Conservation (phyloP, 1,140 invertebrate genomes). For the Cherax quadricarinatus region DNA sequence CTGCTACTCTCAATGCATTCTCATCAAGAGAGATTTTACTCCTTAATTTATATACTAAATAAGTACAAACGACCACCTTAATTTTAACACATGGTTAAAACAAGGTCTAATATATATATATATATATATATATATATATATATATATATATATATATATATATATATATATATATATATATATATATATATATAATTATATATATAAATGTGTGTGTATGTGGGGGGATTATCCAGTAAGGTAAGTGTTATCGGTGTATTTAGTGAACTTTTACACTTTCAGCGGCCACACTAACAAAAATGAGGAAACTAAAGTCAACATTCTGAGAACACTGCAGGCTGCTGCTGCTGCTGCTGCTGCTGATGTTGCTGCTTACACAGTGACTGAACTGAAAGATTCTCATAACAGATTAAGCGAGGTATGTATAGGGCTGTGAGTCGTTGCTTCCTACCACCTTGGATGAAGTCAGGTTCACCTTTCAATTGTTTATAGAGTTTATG, state of each 20-base stretch:
- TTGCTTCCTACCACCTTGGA: neutral
- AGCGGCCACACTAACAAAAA: no score
- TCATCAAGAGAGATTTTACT: no score
- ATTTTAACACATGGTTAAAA: no score
- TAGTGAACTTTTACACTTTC: no score
- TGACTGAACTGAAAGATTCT: neutral
- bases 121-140: conserved; percentile 52
- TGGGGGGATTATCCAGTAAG: no score
- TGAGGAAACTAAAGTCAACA: no score
- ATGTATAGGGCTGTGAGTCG: neutral
- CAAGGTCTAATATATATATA: conserved; percentile 2
- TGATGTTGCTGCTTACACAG: neutral
- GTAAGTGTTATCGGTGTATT: no score
- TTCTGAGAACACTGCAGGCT: no score
- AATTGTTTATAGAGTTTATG: neutral
- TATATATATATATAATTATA: conserved; percentile 42
- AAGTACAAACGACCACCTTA: no score
- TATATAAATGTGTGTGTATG: conserved; percentile 22
- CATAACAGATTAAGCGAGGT: neutral
- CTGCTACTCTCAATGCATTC: no score
- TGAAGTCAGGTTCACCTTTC: neutral
- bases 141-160: conserved; percentile 50
- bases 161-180: conserved; percentile 42
- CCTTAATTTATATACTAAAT: no score
- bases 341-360: no score